These are phyloP conservation scores for Bungarus multicinctus DNA, from an alignment of 2,113 vertebrate species.

Conservation along the genomic window DNA sequence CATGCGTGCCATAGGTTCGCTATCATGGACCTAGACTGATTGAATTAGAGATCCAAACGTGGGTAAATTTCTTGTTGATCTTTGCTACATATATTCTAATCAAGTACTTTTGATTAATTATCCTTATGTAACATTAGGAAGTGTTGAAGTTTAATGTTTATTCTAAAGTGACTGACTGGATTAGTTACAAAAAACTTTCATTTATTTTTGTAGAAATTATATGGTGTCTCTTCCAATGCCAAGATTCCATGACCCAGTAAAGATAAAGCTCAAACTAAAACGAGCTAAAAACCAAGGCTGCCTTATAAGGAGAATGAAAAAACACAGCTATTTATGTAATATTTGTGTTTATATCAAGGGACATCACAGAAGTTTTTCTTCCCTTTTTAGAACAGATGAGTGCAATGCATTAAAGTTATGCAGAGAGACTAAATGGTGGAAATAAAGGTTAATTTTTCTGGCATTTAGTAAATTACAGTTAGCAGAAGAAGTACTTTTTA, in stretches of 20 bases:
- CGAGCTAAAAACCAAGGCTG: not conserved
- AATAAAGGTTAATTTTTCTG: rapidly evolving
- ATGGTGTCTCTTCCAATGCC: not conserved
- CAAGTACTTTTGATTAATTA: not conserved
- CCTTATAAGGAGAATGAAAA: constrained; percentile 15
- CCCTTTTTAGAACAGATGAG: not conserved
- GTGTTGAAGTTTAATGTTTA: constrained; percentile 33
- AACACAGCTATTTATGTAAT: not conserved
- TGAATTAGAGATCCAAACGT: not conserved
- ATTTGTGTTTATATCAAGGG: not conserved
- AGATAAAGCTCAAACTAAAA: constrained; percentile 1
- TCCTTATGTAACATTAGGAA: not conserved
- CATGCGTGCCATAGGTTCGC: too few species aligned
- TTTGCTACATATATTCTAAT: constrained; percentile 11
- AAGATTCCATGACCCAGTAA: constrained; percentile 6
- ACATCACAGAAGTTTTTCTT: rapidly evolving
- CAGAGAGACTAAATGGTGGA: not conserved
- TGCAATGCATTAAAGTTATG: not conserved
- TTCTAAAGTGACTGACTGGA: constrained; percentile 26
- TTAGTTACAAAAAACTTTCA: constrained; percentile 24
- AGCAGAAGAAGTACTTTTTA: rapidly evolving
- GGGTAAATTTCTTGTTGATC: not conserved
- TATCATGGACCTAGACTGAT: not conserved
- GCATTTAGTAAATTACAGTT: rapidly evolving
- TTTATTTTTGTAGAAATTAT: constrained; percentile 31